Conservation (phyloP, 2,797 vertebrate genomes). For the Perodicticus potto region DNA sequence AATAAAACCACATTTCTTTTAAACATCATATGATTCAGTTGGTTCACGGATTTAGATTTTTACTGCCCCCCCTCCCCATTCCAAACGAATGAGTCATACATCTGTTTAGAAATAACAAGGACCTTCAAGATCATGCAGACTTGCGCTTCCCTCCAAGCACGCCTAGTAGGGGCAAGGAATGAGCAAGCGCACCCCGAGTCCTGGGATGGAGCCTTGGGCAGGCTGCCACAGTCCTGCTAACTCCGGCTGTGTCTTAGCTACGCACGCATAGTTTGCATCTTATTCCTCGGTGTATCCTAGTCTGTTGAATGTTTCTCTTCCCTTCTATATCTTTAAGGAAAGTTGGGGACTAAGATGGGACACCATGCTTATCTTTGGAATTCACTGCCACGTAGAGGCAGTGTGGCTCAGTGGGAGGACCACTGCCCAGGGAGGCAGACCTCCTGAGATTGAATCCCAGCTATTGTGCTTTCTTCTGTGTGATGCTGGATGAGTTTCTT, state of each 20-base stretch:
- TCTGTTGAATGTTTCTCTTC: background rate
- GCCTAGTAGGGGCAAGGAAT: background rate
- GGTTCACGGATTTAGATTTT: conserved; percentile 73
- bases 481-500: background rate
- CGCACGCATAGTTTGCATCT: rapidly evolving
- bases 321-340: background rate
- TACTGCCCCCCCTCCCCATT: conserved; percentile 21
- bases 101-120: conserved; percentile 67
- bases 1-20: conserved; percentile 76
- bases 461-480: background rate
- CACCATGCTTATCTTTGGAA: background rate
- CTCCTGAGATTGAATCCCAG: background rate
- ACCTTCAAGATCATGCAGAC: conserved; percentile 30
- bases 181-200: background rate
- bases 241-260: background rate
- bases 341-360: background rate
- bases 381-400: background rate
- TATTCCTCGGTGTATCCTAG: background rate
- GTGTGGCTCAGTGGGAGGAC: too few relatives aligned
- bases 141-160: background rate
- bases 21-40: conserved; percentile 78
- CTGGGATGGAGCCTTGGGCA: background rate
- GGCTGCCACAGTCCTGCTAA: background rate
- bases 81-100: conserved; percentile 48
- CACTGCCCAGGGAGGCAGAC: background rate